These are phyloP conservation scores for Rugalucina vietnamica DNA, from an alignment of 2,888 invertebrate genomes.

Conservation along the genomic window DNA sequence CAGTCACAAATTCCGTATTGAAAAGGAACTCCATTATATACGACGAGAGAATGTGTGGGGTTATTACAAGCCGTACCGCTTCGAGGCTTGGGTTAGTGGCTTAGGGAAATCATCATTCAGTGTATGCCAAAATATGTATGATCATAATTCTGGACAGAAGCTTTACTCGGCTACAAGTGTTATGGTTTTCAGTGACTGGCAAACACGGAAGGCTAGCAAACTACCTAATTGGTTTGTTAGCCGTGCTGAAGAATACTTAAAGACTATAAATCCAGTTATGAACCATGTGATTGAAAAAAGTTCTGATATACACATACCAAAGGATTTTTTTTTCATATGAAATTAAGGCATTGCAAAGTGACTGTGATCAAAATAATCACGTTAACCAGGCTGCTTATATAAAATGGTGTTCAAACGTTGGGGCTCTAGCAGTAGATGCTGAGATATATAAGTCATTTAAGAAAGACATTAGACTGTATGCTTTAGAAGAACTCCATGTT, in stretches of 20 bases:
- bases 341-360: slow-evolving; percentile 41
- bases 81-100: not conserved
- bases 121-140: not conserved
- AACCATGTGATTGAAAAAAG: not conserved
- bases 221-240: slow-evolving; percentile 19
- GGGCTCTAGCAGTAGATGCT: slow-evolving; percentile 12
- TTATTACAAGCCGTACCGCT: not conserved
- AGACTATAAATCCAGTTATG: not conserved
- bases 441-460: slow-evolving; percentile 31
- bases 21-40: not conserved
- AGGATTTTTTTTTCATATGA: slow-evolving; percentile 12
- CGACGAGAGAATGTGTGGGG: not conserved
- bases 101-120: slow-evolving; percentile 24
- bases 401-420: slow-evolving; percentile 47
- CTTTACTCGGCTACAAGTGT: not conserved
- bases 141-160: slow-evolving; percentile 12
- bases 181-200: slow-evolving; percentile 18
- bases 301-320: slow-evolving; percentile 20
- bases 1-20: not conserved
- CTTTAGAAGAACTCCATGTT: slow-evolving; percentile 16
- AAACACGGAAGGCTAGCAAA: slow-evolving; percentile 22
- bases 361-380: slow-evolving; percentile 51
- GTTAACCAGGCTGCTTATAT: slow-evolving; percentile 42
- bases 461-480: slow-evolving; percentile 46
- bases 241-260: slow-evolving; percentile 5